phyloP scores from a whole-genome alignment of 64 coral and sea anemone species.

The Montipora cactus region DNA sequence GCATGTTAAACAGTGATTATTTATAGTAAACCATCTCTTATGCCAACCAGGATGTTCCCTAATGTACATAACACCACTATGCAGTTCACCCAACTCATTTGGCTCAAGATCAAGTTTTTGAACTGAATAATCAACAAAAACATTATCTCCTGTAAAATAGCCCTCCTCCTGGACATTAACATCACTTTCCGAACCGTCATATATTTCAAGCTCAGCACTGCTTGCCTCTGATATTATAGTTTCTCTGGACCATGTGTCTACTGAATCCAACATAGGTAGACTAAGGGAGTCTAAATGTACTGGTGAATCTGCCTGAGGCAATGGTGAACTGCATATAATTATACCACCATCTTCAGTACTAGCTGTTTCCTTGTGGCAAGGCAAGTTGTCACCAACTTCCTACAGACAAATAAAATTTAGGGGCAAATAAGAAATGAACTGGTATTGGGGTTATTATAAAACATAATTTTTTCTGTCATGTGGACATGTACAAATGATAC shows the following conservation, averaged over 20 bases:
- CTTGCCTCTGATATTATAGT: slow-evolving; percentile 71
- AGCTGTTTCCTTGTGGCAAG: slow-evolving; percentile 63
- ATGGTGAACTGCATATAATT: slow-evolving; percentile 43
- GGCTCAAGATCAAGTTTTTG: slow-evolving; percentile 72
- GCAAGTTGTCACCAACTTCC: not conserved
- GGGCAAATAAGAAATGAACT: not conserved
- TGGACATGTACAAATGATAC: no score
- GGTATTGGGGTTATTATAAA: no score
- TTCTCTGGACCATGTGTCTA: slow-evolving; percentile 76
- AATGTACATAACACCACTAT: slow-evolving; percentile 78
- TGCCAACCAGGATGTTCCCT: slow-evolving; percentile 91
- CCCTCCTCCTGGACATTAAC: slow-evolving; percentile 76
- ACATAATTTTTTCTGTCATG: no score
- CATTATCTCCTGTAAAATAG: slow-evolving; percentile 87
- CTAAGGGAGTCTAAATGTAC: slow-evolving; percentile 32
- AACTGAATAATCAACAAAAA: slow-evolving; percentile 64
- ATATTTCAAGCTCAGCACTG: slow-evolving; percentile 65
- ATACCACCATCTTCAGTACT: slow-evolving; percentile 79
- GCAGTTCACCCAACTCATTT: slow-evolving; percentile 82
- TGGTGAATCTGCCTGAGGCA: slow-evolving; percentile 49
- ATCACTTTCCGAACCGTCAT: slow-evolving; percentile 80
- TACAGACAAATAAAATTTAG: not conserved
- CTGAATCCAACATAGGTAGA: slow-evolving; percentile 66
- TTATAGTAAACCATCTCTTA: slow-evolving; percentile 91
- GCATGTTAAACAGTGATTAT: slow-evolving; percentile 82